Percentiles rank a stretch among this genome's conserved stretches.
Conservation (phyloP, 2,797 vertebrate species). For the Acanthurus leucopareius region DNA sequence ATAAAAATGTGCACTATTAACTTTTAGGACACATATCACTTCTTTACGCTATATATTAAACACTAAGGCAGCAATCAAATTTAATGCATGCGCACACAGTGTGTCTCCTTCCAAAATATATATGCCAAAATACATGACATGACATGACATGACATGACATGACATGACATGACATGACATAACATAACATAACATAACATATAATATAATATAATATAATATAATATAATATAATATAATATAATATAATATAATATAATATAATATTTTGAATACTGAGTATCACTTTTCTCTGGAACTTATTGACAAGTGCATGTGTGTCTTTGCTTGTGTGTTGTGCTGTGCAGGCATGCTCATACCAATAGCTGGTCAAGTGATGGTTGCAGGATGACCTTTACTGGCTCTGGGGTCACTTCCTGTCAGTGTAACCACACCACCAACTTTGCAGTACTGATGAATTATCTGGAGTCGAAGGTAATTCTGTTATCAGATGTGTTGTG, state of each 20-base stretch:
- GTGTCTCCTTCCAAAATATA: not conserved
- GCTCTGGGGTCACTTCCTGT: slow-evolving; percentile 81
- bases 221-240: no score
- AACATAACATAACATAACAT: no score
- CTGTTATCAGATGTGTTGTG: not conserved
- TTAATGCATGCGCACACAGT: not conserved
- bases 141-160: no score
- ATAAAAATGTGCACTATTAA: not conserved
- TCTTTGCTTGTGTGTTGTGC: slow-evolving; percentile 23
- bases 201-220: no score
- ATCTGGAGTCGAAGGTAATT: slow-evolving; percentile 82
- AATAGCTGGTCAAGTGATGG: slow-evolving; percentile 85
- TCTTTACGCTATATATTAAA: not conserved
- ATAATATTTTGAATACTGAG: not conserved
- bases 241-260: no score
- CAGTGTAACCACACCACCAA: slow-evolving; percentile 89
- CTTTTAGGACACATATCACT: not conserved
- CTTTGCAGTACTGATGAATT: slow-evolving; percentile 89
- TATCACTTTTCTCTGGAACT: not conserved
- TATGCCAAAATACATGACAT: not conserved
- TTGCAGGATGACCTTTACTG: slow-evolving; percentile 75
- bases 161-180: no score
- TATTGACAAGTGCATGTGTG: slow-evolving; percentile 9
- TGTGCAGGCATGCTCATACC: slow-evolving; percentile 63
- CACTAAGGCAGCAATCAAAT: no score